phyloP scores from a whole-genome alignment of 2,113 vertebrate genomes.

The Leucosticte australis region DNA sequence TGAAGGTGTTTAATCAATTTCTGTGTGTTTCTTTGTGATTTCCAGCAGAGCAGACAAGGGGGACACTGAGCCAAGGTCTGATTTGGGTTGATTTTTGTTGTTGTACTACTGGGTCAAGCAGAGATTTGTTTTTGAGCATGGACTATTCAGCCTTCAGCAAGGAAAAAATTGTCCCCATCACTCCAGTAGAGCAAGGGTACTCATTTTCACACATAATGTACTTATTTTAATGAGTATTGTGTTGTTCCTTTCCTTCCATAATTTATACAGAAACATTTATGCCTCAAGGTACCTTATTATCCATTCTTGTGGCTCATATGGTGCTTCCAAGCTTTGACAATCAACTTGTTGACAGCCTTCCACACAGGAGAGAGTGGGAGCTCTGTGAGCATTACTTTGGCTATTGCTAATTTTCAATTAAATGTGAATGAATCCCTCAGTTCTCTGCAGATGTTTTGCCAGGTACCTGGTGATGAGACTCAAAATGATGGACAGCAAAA shows the following conservation, averaged over 20 bases:
- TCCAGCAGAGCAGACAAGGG: not conserved
- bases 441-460: not conserved
- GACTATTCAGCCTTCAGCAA: not conserved
- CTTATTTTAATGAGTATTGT: not conserved
- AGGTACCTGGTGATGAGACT: not conserved
- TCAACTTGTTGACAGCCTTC: not conserved
- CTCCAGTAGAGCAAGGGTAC: not conserved
- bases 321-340: not conserved
- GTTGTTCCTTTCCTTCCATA: not conserved
- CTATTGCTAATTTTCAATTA: not conserved
- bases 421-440: not conserved
- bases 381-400: not conserved
- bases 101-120: not conserved
- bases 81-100: not conserved
- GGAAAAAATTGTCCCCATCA: not conserved
- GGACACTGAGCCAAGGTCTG: not conserved
- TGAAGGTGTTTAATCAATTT: not conserved
- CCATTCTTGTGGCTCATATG: not conserved
- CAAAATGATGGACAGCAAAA: not conserved
- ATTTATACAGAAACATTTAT: conserved; percentile 26
- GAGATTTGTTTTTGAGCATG: not conserved
- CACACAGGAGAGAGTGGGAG: not conserved
- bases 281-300: conserved; percentile 5
- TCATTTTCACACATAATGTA: not conserved
- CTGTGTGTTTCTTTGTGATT: not conserved